Base-by-base conservation (phyloP, 2,113 vertebrate species). In the Taxidea taxus region DNA sequence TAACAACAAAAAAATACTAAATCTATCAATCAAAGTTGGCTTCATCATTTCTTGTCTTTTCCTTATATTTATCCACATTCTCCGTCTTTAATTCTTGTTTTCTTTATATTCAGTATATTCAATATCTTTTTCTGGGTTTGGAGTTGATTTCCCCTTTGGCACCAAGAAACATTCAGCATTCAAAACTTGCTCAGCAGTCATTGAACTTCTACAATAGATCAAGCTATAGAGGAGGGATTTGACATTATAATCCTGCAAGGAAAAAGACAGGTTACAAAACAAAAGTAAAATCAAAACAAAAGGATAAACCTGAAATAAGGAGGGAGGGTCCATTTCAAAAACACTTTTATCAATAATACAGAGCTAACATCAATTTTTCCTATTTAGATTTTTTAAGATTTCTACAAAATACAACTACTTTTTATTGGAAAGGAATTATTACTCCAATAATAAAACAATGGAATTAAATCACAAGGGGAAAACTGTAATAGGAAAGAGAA, bases 181-280 rank as follows among this genome's bases (percentile, higher is more conserved):
- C 96, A 98, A 89, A 95, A 99, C 98, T 91, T 99, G 98, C 44
- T 99, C 98, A 80, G 98, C 97, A 34, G 97, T 98, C 97, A 99
- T 42, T 86, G 98, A 98, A 97, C 87, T 97, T 94, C 97, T 95
- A 90, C 51, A 97, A 97, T 68, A 98, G 64, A 99, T 98, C 94
- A 99, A 98, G 90, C 97, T 98, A 77, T 74, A 96, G 5, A 99
- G 97, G 47, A 99, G 98, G 93, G 98, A 95, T 98, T 98, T 98
- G 95, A 98, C 91, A 97, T 98, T 98, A 97, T 97, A 92, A 93
- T 98, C 98, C 98, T 99, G 91, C 7, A 97, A 97, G 34, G 31
- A 98, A 98, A 97, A 54, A 98, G 8, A 95, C 47, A 97, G 31
- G 42, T 93, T 98, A 88, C 66, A n/a, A 92, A 95, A 95, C 42